Evolutionary conservation across 30 jellyfish, hydroid and myxozoan genomes (phyloP), one percentile per base, ranked within the genome.

Genomic region (Hydractinia symbiolongicarpus): DNA sequence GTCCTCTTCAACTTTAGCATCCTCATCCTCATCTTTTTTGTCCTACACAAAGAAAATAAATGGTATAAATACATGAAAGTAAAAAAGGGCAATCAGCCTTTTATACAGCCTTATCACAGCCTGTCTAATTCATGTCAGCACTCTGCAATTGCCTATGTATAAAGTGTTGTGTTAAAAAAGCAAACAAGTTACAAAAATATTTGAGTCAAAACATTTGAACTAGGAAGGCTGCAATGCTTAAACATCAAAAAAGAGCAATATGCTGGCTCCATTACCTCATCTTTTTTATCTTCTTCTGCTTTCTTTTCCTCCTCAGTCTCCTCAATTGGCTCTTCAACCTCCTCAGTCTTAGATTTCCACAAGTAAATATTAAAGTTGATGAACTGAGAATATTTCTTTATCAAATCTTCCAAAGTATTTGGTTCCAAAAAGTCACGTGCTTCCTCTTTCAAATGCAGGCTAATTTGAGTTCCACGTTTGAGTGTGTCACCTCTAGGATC

Each of bases 401-500:
- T 83, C 78, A 95, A 82, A 87, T 90, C 96, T 15, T 77, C 77
- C 73, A 95, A 74, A 50, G 97, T 95, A 19, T 84, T 82, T 51
- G 84, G 94, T 76, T 95, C 98, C 86, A 95, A 83, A 81, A 81
- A 95, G 66, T 95, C 99, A 61, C 96, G 88, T 44, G 99, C 97
- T 61, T 95, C 98, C 75, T 95, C 97, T 75, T 95, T 95, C 89
- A 95, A 73, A 80, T 95, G 90, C 54, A 95, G 76, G 53, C 96
- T 92, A 62, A 89, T 90, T 69, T 90, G 96, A 7, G 97, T 95
- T 71, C 99, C 99, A 66, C 99, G 76, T 60, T 86, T 86, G 81
- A 95, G 83, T 11, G 99, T 95, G 62, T 90, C 96, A 4, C 99
- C 99, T 62, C 99, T 95, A 5, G 99, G 99, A 77, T 95, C 99